Percentiles rank a stretch among this genome's conserved stretches.
phyloP scores from a whole-genome alignment of 2,113 vertebrate genomes.

The Eleginops maclovinus region DNA sequence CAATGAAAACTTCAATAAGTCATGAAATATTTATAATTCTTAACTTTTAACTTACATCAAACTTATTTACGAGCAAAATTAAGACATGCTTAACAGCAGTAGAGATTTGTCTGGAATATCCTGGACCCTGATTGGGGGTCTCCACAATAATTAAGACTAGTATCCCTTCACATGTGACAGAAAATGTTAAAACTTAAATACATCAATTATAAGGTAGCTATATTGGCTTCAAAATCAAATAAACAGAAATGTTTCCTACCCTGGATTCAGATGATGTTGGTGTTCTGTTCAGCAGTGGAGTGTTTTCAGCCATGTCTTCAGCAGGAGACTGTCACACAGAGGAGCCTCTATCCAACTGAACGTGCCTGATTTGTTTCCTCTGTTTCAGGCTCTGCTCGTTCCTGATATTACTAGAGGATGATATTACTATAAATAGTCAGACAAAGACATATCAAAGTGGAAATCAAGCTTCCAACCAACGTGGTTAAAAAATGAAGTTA shows the following conservation, averaged over 20 bases:
- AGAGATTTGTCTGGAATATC: background rate
- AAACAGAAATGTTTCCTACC: constrained; percentile 45
- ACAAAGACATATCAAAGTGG: background rate
- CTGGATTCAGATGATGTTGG: constrained; percentile 10
- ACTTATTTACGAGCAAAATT: background rate
- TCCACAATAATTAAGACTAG: background rate
- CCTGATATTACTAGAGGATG: background rate
- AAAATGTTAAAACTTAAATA: background rate
- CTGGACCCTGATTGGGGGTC: background rate
- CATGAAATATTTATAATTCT: background rate
- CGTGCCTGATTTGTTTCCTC: background rate
- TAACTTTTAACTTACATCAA: background rate
- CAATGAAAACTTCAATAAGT: too few relatives aligned
- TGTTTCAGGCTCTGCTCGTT: background rate
- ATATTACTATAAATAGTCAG: background rate
- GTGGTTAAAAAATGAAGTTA: background rate
- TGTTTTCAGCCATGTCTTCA: constrained; percentile 54
- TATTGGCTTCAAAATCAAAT: background rate
- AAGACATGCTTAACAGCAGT: background rate
- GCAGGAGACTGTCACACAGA: background rate
- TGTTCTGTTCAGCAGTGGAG: constrained; percentile 49
- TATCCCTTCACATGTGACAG: background rate
- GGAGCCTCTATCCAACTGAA: background rate
- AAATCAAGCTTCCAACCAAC: background rate
- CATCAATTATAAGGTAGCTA: background rate